Evolutionary conservation across 2,797 vertebrate genomes (phyloP).

Genomic region (Tapera naevia): DNA sequence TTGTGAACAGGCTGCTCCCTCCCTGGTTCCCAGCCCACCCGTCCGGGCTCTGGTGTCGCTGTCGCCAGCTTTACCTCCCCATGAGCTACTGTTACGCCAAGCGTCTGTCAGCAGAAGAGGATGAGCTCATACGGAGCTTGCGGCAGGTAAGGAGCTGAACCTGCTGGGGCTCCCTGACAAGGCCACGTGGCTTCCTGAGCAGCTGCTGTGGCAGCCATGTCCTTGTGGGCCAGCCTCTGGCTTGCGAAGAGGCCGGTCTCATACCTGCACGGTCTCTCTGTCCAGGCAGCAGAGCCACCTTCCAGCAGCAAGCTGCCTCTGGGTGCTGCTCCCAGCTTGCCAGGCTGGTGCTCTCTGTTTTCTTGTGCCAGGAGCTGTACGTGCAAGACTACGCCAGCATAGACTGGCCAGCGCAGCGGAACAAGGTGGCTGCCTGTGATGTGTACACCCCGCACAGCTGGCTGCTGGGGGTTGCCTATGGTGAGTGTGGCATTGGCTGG

Average conservation of each 20-base stretch:
- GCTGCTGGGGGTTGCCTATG: slow-evolving; percentile 77
- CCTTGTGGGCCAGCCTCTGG: neutral
- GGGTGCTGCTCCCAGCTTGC: neutral
- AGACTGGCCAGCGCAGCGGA: slow-evolving; percentile 90
- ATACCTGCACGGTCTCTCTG: neutral
- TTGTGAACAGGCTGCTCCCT: slow-evolving; percentile 86
- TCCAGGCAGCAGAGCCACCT: neutral
- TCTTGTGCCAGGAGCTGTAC: slow-evolving; percentile 86
- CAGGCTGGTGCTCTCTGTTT: neutral
- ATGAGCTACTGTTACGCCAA: slow-evolving; percentile 96
- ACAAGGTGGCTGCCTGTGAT: slow-evolving; percentile 87
- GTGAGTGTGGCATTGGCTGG: slow-evolving; percentile 60
- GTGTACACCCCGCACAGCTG: slow-evolving; percentile 91
- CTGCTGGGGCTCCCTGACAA: neutral
- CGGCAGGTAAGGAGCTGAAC: slow-evolving; percentile 82
- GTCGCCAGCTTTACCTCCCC: slow-evolving; percentile 94
- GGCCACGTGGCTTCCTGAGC: rapidly evolving
- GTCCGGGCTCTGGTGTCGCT: slow-evolving; percentile 95
- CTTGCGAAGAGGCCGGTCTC: neutral
- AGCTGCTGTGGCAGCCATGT: neutral
- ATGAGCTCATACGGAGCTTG: slow-evolving; percentile 86
- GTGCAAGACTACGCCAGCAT: slow-evolving; percentile 88
- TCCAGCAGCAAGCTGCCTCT: neutral
- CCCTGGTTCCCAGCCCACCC: slow-evolving; percentile 90
- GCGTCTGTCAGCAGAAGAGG: slow-evolving; percentile 84